phyloP scores from a whole-genome alignment of 2,113 vertebrate species.

The Mormyrus lacerda region DNA sequence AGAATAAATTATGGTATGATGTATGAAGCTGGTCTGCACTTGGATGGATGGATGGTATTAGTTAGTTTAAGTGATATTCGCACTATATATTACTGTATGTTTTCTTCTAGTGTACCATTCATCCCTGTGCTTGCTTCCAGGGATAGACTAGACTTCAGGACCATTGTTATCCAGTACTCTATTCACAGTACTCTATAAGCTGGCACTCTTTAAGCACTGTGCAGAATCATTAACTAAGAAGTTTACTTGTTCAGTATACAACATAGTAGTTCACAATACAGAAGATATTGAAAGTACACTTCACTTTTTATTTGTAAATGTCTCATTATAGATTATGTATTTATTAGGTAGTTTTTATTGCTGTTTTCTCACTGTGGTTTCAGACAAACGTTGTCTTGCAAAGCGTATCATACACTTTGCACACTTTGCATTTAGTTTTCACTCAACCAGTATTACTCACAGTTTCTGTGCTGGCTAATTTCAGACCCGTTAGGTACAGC shows the following conservation, averaged over 20 bases:
- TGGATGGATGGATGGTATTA: background rate
- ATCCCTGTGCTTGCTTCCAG: background rate
- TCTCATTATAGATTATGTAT: background rate
- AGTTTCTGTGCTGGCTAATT: conserved; percentile 4
- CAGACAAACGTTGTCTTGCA: background rate
- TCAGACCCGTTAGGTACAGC: background rate
- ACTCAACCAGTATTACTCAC: background rate
- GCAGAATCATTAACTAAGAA: background rate
- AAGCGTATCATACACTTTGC: background rate
- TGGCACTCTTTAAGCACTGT: background rate
- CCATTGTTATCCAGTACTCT: background rate
- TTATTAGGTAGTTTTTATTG: background rate
- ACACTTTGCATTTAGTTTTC: background rate
- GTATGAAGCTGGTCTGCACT: background rate
- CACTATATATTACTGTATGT: background rate
- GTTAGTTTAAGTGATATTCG: background rate
- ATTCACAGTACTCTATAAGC: background rate
- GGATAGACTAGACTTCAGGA: background rate
- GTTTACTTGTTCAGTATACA: background rate
- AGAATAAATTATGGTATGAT: background rate
- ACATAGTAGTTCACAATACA: background rate
- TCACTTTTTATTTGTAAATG: background rate
- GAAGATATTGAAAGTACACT: background rate
- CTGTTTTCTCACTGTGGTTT: background rate
- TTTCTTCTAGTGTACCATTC: background rate